Evolutionary conservation across 1,140 invertebrate genomes (phyloP).

Genomic region (Leptopilina clavipes): DNA sequence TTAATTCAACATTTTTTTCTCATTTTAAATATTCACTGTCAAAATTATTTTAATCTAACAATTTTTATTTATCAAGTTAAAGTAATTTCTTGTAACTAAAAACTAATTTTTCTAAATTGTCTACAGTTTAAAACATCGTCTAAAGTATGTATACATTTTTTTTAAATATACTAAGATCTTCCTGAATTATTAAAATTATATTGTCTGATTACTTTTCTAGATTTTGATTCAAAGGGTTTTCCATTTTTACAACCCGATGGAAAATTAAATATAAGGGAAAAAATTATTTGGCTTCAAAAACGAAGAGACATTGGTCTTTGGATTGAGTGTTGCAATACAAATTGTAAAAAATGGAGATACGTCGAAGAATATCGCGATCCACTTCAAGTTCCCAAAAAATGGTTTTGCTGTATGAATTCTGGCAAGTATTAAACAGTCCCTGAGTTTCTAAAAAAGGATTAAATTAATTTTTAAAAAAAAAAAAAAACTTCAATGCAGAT

Average conservation of each 20-base stretch:
- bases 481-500: slow-evolving; percentile 64
- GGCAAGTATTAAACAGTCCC: not conserved
- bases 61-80: not conserved
- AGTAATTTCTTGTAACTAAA: not conserved
- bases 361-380: slow-evolving; percentile 76
- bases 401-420: slow-evolving; percentile 74
- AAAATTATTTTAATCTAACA: too few relatives aligned
- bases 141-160: too few relatives aligned
- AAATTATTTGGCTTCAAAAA: slow-evolving; percentile 71
- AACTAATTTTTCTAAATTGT: not conserved
- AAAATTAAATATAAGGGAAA: slow-evolving; percentile 36
- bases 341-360: slow-evolving; percentile 78
- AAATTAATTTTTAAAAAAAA: too few relatives aligned
- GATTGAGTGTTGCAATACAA: slow-evolving; percentile 76
- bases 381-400: slow-evolving; percentile 76
- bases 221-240: not conserved
- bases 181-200: too few relatives aligned
- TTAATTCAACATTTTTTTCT: too few relatives aligned
- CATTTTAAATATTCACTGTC: too few relatives aligned
- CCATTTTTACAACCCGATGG: slow-evolving; percentile 8
- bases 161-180: too few relatives aligned
- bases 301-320: slow-evolving; percentile 76
- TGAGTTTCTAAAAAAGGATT: too few relatives aligned
- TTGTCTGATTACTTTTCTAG: not conserved
- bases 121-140: too few relatives aligned